Conservation (phyloP, 2,888 invertebrate species). For the Meta bourneti region DNA sequence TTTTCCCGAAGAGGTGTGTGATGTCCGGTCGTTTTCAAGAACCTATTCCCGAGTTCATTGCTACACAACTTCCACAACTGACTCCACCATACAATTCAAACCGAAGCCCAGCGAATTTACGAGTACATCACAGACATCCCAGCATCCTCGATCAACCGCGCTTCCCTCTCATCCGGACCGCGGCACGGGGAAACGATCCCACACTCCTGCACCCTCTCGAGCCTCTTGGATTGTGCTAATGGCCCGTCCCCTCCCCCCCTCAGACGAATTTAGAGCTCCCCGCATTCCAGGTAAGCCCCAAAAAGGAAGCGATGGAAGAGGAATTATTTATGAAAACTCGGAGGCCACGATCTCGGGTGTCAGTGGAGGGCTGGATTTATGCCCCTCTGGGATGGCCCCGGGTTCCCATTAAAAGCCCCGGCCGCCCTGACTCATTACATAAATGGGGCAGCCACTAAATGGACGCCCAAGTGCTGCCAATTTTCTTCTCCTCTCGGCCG, state of each 20-base stretch:
- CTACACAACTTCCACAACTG: no score
- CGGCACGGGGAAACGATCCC: background rate
- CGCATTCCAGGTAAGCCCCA: background rate
- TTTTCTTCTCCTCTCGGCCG: background rate
- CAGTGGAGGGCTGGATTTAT: conserved; percentile 30
- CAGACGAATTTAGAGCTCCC: no score
- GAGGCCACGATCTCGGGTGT: conserved; percentile 47
- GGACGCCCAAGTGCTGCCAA: background rate
- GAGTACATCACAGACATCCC: no score
- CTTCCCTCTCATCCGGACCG: background rate
- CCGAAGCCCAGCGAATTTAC: no score
- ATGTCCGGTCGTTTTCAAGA: no score
- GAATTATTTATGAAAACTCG: conserved; percentile 65
- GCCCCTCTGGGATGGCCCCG: conserved; percentile 39
- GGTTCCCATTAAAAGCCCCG: conserved; percentile 55
- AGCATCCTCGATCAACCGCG: background rate
- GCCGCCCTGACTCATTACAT: conserved; percentile 69
- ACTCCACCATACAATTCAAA: no score
- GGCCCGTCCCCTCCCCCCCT: no score
- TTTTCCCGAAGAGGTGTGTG: no score
- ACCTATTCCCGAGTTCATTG: no score
- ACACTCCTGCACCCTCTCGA: background rate
- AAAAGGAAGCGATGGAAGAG: conserved; percentile 1
- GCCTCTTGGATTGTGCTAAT: no score
- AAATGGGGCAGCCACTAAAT: conserved; percentile 50